A percentile compares a stretch with the other conserved stretches of the same genome.
These are phyloP conservation scores for Porites divaricata DNA, from an alignment of 92 coral and sea anemone genomes.

Conservation along the genomic window DNA sequence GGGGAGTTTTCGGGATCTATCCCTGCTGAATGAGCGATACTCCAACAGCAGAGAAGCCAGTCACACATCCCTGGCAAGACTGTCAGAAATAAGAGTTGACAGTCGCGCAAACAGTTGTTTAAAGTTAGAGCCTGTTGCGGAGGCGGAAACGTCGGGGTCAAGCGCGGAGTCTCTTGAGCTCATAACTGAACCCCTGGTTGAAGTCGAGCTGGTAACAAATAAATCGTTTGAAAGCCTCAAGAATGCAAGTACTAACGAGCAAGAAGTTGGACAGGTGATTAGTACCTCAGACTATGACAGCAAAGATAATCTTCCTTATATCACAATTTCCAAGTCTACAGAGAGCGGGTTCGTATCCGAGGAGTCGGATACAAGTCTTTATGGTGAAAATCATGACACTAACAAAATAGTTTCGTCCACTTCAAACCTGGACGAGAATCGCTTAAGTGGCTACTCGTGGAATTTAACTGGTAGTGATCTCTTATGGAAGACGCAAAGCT, in stretches of 20 bases:
- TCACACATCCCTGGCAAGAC: conserved; percentile 33
- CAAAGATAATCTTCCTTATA: conserved; percentile 8
- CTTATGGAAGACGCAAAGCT: conserved; percentile 70
- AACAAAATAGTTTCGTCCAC: conserved; percentile 7
- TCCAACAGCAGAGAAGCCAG: conserved; percentile 42
- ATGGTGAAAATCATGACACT: not conserved
- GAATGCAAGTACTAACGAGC: not conserved
- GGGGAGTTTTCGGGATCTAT: conserved; percentile 49
- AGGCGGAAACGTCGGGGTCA: conserved; percentile 10
- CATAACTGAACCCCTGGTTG: not conserved
- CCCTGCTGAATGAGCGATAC: conserved; percentile 22
- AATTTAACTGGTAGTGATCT: conserved; percentile 67
- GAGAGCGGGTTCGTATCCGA: conserved; percentile 32
- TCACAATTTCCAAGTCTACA: conserved; percentile 13
- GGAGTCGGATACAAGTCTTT: conserved; percentile 3
- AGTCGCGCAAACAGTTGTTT: conserved; percentile 33
- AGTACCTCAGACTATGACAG: not conserved
- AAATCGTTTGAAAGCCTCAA: not conserved
- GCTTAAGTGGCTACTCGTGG: conserved; percentile 50
- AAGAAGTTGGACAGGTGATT: not conserved
- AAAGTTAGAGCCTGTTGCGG: conserved; percentile 31
- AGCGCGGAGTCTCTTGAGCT: conserved; percentile 11
- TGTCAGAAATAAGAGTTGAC: conserved; percentile 33
- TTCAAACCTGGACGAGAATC: conserved; percentile 6
- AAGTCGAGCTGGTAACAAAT: not conserved